These are phyloP conservation scores for Brachionichthys hirsutus DNA, from an alignment of 2,113 vertebrate genomes.

Conservation along the genomic window DNA sequence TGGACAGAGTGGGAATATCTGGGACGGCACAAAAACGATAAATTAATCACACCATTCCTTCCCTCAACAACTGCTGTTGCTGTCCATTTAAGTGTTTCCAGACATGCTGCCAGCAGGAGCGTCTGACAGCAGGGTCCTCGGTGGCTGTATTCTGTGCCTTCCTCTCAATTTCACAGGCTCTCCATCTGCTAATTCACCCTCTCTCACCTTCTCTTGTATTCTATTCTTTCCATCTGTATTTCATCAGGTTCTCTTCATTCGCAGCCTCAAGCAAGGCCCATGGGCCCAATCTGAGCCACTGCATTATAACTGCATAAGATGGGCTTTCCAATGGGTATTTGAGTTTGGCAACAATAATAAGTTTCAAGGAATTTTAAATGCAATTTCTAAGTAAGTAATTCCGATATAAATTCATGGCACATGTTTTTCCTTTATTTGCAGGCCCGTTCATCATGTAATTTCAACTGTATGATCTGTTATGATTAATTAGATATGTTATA, in stretches of 20 bases:
- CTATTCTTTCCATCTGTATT: conserved; percentile 20
- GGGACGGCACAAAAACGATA: conserved; percentile 24
- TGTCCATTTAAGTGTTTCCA: conserved; percentile 45
- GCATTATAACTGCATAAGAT: conserved; percentile 33
- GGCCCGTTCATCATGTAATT: background rate
- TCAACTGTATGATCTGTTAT: conserved; percentile 8
- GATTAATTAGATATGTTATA: background rate
- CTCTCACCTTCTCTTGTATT: conserved; percentile 5
- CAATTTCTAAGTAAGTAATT: too few species aligned
- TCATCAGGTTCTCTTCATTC: conserved; percentile 26
- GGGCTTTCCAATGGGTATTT: conserved; percentile 10
- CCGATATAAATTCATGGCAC: background rate
- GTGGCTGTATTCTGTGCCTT: conserved; percentile 27
- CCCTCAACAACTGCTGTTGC: conserved; percentile 45
- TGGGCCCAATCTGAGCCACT: conserved; percentile 28
- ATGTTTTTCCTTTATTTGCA: background rate
- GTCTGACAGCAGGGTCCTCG: conserved; percentile 45
- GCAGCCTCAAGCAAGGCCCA: conserved; percentile 31
- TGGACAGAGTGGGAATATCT: conserved; percentile 23
- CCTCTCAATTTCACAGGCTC: conserved; percentile 38
- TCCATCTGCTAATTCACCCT: conserved; percentile 33
- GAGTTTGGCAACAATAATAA: conserved; percentile 28
- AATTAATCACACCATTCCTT: conserved; percentile 44
- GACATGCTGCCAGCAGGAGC: conserved; percentile 45
- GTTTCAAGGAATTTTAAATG: too few species aligned